Base-by-base conservation (phyloP, 2,113 vertebrate genomes). In the Azemiops feae region DNA sequence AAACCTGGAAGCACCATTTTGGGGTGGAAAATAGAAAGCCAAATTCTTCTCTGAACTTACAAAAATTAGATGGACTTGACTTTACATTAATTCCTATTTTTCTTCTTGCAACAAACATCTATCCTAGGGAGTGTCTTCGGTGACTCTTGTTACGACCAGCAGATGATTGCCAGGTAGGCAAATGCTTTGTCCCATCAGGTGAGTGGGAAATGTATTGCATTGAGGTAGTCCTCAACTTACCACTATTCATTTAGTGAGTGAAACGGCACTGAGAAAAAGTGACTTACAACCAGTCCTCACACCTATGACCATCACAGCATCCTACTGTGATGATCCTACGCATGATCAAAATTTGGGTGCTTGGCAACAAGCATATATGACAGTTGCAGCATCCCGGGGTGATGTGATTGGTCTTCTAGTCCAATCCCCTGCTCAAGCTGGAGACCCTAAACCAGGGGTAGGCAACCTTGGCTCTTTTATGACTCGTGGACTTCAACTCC, bases 141-240 rank as follows among this genome's bases (percentile, higher is more conserved):
- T 93, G 99, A 99, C 94, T 98, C 99, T 16, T 99, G 98, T 98
- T 99, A 99, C 94, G 99, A 99, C 97, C 99, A 99, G 97, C 99
- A 99, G 98, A 96, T 99, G 97, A 98, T 98, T 27, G 98, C 98
- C 94, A 98, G 99, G 97, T 99, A 99, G 98, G 99, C 99, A 94
- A 99, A 99, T 88, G 99, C 99, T 43, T 98, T 99, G 92, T 99
- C 99, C 94, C 99, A 99, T 95, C 99, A 99, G 99, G 99, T 99
- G 97, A 98, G 97, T 94, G 91, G 53, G 85, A 89, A 81, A 81
- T 39, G n/a, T 81, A 81, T 16, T 81, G 39, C 16, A 81, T 39
- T 39, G 20, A 81, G 30, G 57, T 60, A 27, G 57, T 11, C 57
- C 57, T 27, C 57, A 27, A 27, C 23, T 60, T n/a, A n/a, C 60